phyloP scores from a whole-genome alignment of 1,140 invertebrate genomes.

The Euwallacea similis region DNA sequence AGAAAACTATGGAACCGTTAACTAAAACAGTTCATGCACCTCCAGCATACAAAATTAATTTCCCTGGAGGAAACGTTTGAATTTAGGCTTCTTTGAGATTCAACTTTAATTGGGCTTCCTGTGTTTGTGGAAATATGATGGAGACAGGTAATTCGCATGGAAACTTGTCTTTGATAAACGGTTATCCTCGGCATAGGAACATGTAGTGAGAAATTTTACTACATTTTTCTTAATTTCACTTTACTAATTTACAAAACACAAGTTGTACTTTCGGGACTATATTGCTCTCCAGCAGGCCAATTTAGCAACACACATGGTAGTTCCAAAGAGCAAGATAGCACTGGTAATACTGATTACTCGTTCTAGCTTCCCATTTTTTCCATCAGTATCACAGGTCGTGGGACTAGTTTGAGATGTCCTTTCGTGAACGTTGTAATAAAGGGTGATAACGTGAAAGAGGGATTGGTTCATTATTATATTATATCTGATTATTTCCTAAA shows the following conservation, averaged over 20 bases:
- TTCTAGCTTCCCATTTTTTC: neutral
- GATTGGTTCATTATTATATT: too few relatives aligned
- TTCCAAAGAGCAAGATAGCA: conserved; percentile 18
- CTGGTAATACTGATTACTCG: conserved; percentile 7
- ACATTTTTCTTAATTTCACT: neutral
- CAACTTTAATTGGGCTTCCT: conserved; percentile 1
- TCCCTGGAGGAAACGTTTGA: neutral
- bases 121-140: neutral
- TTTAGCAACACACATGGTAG: conserved; percentile 12
- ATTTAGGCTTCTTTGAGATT: neutral
- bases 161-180: too few relatives aligned
- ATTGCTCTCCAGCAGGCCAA: conserved; percentile 7
- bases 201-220: too few relatives aligned
- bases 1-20: neutral
- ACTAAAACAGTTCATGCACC: neutral
- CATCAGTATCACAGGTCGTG: neutral
- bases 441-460: too few relatives aligned
- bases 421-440: too few relatives aligned
- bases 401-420: neutral
- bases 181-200: too few relatives aligned
- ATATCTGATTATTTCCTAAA: too few relatives aligned
- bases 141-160: neutral
- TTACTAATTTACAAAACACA: conserved; percentile 1
- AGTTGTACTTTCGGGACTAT: neutral
- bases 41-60: conserved; percentile 3